These are phyloP conservation scores for Bombycilla garrulus DNA, from an alignment of 2,113 vertebrate genomes.

Conservation along the genomic window DNA sequence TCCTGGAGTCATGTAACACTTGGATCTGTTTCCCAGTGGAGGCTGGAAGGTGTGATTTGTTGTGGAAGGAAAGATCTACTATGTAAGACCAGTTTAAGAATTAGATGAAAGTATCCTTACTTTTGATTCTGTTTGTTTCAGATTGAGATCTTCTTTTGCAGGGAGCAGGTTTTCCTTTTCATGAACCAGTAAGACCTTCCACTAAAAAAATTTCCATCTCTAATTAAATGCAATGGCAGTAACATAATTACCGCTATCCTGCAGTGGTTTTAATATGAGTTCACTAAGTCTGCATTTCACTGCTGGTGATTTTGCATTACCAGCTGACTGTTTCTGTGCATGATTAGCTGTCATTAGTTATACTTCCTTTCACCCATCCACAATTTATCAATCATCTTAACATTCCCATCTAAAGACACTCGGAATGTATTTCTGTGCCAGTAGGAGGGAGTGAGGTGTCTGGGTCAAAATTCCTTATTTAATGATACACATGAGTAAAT, in stretches of 20 bases:
- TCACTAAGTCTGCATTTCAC: neutral
- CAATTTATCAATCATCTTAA: neutral
- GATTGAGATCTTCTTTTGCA: neutral
- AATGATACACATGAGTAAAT: neutral
- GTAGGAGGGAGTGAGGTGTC: neutral
- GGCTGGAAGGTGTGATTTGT: neutral
- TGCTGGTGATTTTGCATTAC: neutral
- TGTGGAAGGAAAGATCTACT: neutral
- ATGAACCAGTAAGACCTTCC: neutral
- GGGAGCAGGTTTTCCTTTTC: neutral
- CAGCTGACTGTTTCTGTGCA: neutral
- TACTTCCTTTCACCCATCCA: neutral
- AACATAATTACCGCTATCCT: neutral
- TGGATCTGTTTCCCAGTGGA: neutral
- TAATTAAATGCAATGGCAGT: neutral
- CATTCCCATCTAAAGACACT: neutral
- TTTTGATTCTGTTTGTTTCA: neutral
- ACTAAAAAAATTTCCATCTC: neutral
- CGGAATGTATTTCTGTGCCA: neutral
- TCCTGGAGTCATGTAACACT: neutral
- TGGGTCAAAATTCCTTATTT: neutral
- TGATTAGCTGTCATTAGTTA: neutral
- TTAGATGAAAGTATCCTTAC: neutral
- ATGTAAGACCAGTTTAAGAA: neutral
- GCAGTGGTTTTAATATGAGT: neutral